Percentiles rank a stretch among this genome's conserved stretches.
Conservation (phyloP, 2,888 invertebrate genomes). For the Platerodrilus igneus region DNA sequence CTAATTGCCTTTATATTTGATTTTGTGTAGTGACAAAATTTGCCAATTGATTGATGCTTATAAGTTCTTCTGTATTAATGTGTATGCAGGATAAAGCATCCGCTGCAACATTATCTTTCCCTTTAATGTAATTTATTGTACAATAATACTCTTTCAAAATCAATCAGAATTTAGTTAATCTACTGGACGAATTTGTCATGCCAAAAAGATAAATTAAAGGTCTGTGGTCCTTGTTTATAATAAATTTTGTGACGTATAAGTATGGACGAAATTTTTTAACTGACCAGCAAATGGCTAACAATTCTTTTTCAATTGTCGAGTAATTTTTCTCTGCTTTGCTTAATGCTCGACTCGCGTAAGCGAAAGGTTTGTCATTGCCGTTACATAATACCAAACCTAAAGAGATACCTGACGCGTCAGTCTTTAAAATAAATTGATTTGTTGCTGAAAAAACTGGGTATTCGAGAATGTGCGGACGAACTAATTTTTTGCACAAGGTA, state of each 20-base stretch:
- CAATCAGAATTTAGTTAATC: conserved; percentile 31
- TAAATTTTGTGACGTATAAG: conserved; percentile 25
- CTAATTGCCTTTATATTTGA: too few relatives aligned
- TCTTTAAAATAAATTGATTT: conserved; percentile 13
- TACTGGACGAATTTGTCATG: conserved; percentile 27
- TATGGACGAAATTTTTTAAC: conserved; percentile 28
- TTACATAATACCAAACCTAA: conserved; percentile 12
- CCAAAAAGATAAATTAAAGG: conserved; percentile 29
- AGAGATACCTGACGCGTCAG: conserved; percentile 11
- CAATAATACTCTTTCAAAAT: conserved; percentile 30
- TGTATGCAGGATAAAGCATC: conserved; percentile 11
- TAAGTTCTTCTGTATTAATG: conserved; percentile 1
- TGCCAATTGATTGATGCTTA: too few relatives aligned
- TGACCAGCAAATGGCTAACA: conserved; percentile 29
- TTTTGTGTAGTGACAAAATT: too few relatives aligned
- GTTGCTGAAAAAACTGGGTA: conserved; percentile 10
- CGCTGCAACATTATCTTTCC: conserved; percentile 25
- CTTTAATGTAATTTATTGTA: conserved; percentile 25
- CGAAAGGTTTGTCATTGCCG: conserved; percentile 10
- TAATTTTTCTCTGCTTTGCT: conserved; percentile 29
- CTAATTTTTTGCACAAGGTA: not conserved
- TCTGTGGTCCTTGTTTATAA: conserved; percentile 27
- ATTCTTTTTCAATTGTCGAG: conserved; percentile 27
- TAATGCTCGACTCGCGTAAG: conserved; percentile 20
- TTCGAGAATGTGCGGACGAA: conserved; percentile 12